Percentiles rank a stretch among this genome's conserved stretches.
phyloP scores from a whole-genome alignment of 1,140 invertebrate genomes.

The Cyrtorhinus lividipennis region DNA sequence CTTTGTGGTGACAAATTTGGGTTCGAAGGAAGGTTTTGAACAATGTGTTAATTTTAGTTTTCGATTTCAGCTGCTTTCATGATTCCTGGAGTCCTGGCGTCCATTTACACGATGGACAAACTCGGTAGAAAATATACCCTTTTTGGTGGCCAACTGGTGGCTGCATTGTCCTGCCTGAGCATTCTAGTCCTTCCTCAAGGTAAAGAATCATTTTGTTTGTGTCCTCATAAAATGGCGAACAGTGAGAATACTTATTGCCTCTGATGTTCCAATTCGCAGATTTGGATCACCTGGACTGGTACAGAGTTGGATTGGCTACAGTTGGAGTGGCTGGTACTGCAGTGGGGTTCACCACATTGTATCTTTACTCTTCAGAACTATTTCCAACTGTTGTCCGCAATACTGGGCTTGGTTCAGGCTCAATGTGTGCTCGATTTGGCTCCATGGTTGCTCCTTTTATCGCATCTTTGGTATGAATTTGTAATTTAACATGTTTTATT shows the following conservation, averaged over 20 bases:
- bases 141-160: constrained; percentile 42
- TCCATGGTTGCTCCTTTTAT: constrained; percentile 61
- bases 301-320: constrained; percentile 43
- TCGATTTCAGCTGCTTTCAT: constrained; percentile 38
- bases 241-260: too few relatives aligned
- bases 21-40: too few relatives aligned
- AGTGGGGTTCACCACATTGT: constrained; percentile 61
- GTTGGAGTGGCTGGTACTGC: constrained; percentile 71
- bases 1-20: too few relatives aligned
- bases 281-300: constrained; percentile 14
- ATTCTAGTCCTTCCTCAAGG: constrained; percentile 29
- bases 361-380: constrained; percentile 66
- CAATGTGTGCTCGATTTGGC: constrained; percentile 59
- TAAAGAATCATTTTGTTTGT: too few relatives aligned
- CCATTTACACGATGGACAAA: constrained; percentile 45
- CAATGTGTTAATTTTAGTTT: too few relatives aligned
- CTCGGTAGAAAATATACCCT: constrained; percentile 49
- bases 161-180: constrained; percentile 45
- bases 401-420: constrained; percentile 58
- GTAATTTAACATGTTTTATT: neutral
- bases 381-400: constrained; percentile 72
- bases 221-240: neutral
- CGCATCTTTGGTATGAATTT: constrained; percentile 40
- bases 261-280: too few relatives aligned
- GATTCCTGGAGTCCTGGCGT: constrained; percentile 50